Conservation (phyloP, 1,140 invertebrate genomes). For the Propsilocerus akamusi region DNA sequence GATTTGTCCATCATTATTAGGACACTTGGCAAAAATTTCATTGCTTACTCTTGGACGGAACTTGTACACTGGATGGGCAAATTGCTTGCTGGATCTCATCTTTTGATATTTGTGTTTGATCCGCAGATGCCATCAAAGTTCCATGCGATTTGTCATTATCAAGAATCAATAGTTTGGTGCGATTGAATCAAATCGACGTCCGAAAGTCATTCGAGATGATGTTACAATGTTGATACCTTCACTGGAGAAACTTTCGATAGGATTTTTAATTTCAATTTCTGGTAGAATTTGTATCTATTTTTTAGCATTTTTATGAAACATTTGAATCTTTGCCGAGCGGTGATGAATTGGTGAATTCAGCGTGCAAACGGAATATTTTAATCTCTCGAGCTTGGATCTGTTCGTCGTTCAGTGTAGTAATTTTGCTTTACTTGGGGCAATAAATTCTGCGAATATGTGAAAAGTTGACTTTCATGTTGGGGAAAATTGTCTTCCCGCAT, state of each 20-base stretch:
- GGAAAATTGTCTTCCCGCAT: too few relatives aligned
- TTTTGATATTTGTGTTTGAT: background rate
- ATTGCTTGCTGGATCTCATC: background rate
- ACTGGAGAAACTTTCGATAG: background rate
- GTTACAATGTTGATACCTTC: background rate
- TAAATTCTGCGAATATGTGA: too few relatives aligned
- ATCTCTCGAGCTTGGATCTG: too few relatives aligned
- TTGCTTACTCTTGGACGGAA: background rate
- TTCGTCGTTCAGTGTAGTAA: too few relatives aligned
- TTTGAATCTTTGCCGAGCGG: background rate
- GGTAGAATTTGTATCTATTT: background rate
- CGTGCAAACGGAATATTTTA: background rate
- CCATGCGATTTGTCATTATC: background rate
- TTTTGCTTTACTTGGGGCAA: too few relatives aligned
- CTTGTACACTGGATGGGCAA: background rate
- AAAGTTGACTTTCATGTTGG: too few relatives aligned
- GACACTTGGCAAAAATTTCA: background rate
- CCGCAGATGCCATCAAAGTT: background rate
- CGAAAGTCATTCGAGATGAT: background rate
- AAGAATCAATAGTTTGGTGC: background rate
- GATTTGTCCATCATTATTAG: background rate
- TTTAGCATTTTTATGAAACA: background rate
- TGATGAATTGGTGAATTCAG: background rate
- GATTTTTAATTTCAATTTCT: background rate
- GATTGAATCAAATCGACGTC: background rate